Conservation (phyloP, 2,888 invertebrate species). For the Athrips mouffetella region DNA sequence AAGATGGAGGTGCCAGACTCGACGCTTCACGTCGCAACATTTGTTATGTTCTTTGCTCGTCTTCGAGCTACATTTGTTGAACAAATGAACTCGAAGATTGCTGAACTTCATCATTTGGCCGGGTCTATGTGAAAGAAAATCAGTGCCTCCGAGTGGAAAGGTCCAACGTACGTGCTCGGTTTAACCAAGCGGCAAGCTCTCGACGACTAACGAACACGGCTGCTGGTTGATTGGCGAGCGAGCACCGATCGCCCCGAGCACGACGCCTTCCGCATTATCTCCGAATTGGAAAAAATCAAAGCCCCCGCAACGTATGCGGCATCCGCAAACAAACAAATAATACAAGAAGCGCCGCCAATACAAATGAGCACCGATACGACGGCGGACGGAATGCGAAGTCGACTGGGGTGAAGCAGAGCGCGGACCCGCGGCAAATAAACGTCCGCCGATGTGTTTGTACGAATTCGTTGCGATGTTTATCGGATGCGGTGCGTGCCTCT, state of each 20-base stretch:
- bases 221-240: slow-evolving; percentile 58
- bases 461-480: slow-evolving; percentile 74
- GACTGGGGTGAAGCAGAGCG: slow-evolving; percentile 60
- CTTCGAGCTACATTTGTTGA: slow-evolving; percentile 39
- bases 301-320: slow-evolving; percentile 65
- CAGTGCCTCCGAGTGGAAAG: slow-evolving; percentile 70
- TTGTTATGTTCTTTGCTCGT: background rate
- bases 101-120: slow-evolving; percentile 56
- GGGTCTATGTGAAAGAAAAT: slow-evolving; percentile 62
- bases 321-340: slow-evolving; percentile 76
- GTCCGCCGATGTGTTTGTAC: slow-evolving; percentile 71
- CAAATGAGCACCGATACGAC: slow-evolving; percentile 74
- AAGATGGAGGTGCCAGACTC: background rate
- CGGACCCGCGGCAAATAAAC: slow-evolving; percentile 69
- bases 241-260: slow-evolving; percentile 24
- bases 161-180: slow-evolving; percentile 71
- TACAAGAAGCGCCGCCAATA: slow-evolving; percentile 69
- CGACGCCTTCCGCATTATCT: slow-evolving; percentile 68
- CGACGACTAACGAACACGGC: slow-evolving; percentile 53
- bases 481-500: slow-evolving; percentile 60
- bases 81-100: slow-evolving; percentile 53
- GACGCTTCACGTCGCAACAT: background rate
- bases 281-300: slow-evolving; percentile 76
- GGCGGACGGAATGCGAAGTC: slow-evolving; percentile 64
- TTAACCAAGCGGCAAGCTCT: slow-evolving; percentile 61